Conservation (phyloP, 2,113 vertebrate species). For the Melanerpes formicivorus region DNA sequence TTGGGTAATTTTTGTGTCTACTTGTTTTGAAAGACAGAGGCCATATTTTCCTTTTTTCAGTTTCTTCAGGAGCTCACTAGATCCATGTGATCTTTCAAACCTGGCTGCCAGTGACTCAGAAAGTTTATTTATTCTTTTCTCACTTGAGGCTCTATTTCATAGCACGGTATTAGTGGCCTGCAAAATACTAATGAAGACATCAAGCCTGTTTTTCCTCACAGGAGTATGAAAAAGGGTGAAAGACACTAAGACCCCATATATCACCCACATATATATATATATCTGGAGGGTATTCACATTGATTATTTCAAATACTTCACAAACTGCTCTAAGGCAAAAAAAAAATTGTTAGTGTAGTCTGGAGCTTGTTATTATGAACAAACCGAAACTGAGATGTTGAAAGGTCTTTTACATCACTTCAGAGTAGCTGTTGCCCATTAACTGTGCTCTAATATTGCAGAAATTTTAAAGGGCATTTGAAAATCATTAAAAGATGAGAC, state of each 20-base stretch:
- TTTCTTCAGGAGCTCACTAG: background rate
- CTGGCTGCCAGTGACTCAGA: background rate
- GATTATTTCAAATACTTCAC: background rate
- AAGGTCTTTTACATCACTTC: background rate
- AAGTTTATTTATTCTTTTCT: constrained; percentile 28
- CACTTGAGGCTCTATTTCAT: background rate
- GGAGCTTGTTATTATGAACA: background rate
- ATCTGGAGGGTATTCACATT: background rate
- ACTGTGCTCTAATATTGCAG: background rate
- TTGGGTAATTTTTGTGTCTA: background rate
- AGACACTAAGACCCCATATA: background rate
- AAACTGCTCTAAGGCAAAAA: background rate
- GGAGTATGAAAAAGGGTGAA: background rate
- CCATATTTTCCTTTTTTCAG: background rate
- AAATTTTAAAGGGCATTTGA: background rate
- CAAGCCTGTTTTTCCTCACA: rapidly evolving
- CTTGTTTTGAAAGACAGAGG: background rate
- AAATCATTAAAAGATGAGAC: background rate
- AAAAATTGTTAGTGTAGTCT: background rate
- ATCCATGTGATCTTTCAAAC: background rate
- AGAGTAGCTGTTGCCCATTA: background rate
- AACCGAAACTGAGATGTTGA: background rate
- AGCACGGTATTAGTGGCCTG: background rate
- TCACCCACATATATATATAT: background rate
- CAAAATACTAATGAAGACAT: constrained; percentile 15